phyloP scores from a whole-genome alignment of 2,888 invertebrate species.

The Hoplodrina ambigua region DNA sequence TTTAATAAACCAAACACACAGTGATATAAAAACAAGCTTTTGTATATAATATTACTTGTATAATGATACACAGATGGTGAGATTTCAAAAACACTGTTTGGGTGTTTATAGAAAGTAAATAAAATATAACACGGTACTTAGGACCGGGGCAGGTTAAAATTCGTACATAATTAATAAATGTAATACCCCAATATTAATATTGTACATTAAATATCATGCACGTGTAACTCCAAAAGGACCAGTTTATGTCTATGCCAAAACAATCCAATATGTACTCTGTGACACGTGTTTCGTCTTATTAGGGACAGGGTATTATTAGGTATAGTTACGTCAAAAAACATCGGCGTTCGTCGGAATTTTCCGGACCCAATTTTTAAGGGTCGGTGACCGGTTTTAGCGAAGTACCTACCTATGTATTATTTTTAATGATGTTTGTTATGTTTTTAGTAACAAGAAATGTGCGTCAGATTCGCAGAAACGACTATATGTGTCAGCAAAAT shows the following conservation, averaged over 20 bases:
- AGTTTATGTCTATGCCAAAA: conserved; percentile 5
- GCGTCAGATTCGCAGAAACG: too few relatives aligned
- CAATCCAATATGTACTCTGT: neutral
- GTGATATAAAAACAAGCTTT: neutral
- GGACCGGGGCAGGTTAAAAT: neutral
- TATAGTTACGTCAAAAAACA: too few relatives aligned
- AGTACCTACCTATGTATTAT: neutral
- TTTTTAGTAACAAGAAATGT: neutral
- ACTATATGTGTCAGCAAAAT: too few relatives aligned
- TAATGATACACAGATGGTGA: too few relatives aligned
- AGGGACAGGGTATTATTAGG: neutral
- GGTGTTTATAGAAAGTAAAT: neutral
- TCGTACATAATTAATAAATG: neutral
- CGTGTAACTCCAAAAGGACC: neutral
- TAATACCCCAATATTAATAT: too few relatives aligned
- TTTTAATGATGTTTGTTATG: neutral
- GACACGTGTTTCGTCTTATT: conserved; percentile 1
- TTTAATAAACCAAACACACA: too few relatives aligned
- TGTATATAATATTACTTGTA: too few relatives aligned
- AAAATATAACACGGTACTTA: neutral
- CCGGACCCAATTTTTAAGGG: neutral
- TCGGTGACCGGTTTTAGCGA: neutral
- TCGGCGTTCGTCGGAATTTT: neutral
- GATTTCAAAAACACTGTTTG: too few relatives aligned
- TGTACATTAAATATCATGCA: neutral